These are phyloP conservation scores for Dorcus parallelipipedus DNA, from an alignment of 2,888 invertebrate species.

Conservation along the genomic window DNA sequence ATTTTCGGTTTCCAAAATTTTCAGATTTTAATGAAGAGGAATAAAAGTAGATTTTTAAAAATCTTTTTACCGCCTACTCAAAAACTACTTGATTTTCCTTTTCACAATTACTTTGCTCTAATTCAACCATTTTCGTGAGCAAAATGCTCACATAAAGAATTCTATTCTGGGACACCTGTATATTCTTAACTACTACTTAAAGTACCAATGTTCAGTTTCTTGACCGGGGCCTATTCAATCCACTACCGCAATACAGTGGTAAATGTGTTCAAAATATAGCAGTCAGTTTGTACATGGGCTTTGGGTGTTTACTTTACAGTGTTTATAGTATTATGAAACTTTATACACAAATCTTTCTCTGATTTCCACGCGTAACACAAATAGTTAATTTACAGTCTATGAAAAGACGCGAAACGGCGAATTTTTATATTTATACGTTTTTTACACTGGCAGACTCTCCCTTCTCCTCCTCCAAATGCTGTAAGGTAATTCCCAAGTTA, in stretches of 20 bases:
- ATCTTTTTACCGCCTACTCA: no score
- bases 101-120: no score
- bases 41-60: no score
- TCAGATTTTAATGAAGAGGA: no score
- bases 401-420: conserved; percentile 10
- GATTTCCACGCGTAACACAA: conserved; percentile 10
- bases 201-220: conserved; percentile 3
- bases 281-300: conserved; percentile 31
- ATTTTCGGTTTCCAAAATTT: no score
- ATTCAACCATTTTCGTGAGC: no score
- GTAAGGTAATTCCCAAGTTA: conserved; percentile 25
- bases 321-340: conserved; percentile 15
- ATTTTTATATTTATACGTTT: conserved; percentile 20
- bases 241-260: conserved; percentile 37
- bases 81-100: no score
- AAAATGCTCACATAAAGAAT: no score
- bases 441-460: conserved; percentile 14
- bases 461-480: conserved; percentile 13
- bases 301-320: conserved; percentile 21
- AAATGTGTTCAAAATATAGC: conserved; percentile 38
- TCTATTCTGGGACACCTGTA: no score
- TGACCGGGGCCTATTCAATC: conserved; percentile 37
- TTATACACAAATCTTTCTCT: conserved; percentile 8
- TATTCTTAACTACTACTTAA: neutral
- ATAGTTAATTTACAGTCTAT: conserved; percentile 16